Conservation (phyloP, 2,113 vertebrate species). For the Arvicanthis niloticus region DNA sequence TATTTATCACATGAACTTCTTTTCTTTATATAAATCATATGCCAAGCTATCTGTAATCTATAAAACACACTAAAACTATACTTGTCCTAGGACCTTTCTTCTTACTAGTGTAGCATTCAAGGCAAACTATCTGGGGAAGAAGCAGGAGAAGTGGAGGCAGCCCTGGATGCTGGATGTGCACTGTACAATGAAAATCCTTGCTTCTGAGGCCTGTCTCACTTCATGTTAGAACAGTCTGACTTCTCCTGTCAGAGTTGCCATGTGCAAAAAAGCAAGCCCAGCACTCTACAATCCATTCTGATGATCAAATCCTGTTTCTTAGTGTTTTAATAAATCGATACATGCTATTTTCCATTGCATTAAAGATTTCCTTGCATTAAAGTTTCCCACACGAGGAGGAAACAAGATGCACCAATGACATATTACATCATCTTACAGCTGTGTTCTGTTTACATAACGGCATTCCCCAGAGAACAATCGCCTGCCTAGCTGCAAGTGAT, state of each 20-base stretch:
- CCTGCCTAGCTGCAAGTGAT: not conserved
- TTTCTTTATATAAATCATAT: not conserved
- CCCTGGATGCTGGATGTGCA: fast-evolving
- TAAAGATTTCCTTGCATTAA: conserved; percentile 61
- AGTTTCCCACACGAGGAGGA: conserved; percentile 39
- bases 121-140: not conserved
- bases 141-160: too few relatives aligned
- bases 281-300: not conserved
- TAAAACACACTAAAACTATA: not conserved
- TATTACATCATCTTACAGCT: conserved; percentile 66
- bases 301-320: conserved; percentile 6
- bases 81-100: not conserved
- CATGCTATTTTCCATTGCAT: conserved; percentile 36
- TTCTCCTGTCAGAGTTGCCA: not conserved
- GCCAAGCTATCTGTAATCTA: not conserved
- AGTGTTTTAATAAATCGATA: not conserved
- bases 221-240: not conserved
- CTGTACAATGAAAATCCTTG: not conserved
- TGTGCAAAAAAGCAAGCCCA: not conserved
- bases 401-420: conserved; percentile 57
- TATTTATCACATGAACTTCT: not conserved
- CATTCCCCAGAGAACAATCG: conserved; percentile 35
- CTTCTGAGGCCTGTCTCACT: not conserved
- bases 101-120: not conserved
- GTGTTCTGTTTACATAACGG: conserved; percentile 35